Evolutionary conservation across 2,888 invertebrate species (phyloP).

Genomic region (Phasia obesa): DNA sequence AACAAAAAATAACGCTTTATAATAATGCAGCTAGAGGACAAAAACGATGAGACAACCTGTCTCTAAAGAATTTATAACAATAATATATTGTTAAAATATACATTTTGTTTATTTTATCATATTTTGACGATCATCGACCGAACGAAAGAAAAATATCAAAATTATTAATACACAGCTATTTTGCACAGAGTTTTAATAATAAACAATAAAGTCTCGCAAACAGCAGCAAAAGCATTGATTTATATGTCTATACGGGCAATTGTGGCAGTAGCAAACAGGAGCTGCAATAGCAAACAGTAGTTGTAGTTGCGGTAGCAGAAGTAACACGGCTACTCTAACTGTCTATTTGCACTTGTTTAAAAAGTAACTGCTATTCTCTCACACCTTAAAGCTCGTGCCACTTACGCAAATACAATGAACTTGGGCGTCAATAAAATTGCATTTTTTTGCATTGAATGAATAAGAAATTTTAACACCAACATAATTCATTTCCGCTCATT

Average conservation of each 20-base stretch:
- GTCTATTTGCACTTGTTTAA: constrained; percentile 22
- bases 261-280: constrained; percentile 11
- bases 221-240: constrained; percentile 76
- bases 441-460: constrained; percentile 69
- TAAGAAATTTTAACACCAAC: constrained; percentile 73
- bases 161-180: constrained; percentile 61
- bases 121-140: constrained; percentile 65
- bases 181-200: constrained; percentile 73
- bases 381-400: background rate
- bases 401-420: constrained; percentile 75
- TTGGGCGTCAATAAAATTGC: constrained; percentile 76
- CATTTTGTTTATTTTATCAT: constrained; percentile 67
- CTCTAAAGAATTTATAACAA: constrained; percentile 68
- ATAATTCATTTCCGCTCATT: constrained; percentile 81
- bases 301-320: constrained; percentile 21
- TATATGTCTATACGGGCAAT: constrained; percentile 77
- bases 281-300: constrained; percentile 36
- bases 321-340: constrained; percentile 8
- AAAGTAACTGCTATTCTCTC: constrained; percentile 2
- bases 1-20: too few species aligned
- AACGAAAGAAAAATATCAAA: constrained; percentile 21
- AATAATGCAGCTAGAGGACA: background rate
- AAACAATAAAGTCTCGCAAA: constrained; percentile 78
- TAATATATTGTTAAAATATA: constrained; percentile 59
- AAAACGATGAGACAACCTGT: constrained; percentile 49